These are phyloP conservation scores for Dromius quadrimaculatus DNA, from an alignment of 2,888 invertebrate genomes.

Conservation along the genomic window DNA sequence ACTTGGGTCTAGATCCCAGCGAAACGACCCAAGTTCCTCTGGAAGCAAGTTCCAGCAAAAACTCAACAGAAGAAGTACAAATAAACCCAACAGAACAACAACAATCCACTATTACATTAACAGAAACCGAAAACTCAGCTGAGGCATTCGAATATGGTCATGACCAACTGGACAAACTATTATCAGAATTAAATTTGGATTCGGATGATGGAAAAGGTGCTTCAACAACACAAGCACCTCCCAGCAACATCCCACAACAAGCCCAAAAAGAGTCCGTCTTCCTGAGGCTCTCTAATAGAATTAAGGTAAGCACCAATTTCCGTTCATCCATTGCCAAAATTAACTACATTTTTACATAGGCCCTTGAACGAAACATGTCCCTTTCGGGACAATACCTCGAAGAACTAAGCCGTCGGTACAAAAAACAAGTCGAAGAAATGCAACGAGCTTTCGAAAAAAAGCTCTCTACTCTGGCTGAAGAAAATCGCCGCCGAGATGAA, in stretches of 20 bases:
- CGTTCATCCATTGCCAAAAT: constrained; percentile 8
- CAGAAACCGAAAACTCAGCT: constrained; percentile 57
- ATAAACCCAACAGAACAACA: constrained; percentile 27
- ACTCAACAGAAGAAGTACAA: constrained; percentile 25
- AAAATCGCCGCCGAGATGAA: constrained; percentile 83
- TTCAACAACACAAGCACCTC: constrained; percentile 63
- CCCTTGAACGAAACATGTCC: constrained; percentile 96
- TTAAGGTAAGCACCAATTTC: constrained; percentile 77
- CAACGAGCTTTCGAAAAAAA: constrained; percentile 87
- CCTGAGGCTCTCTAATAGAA: constrained; percentile 92
- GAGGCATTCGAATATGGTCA: constrained; percentile 62
- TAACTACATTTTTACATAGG: constrained; percentile 69
- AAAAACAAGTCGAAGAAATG: constrained; percentile 96
- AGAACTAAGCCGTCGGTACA: constrained; percentile 94
- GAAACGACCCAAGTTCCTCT: constrained; percentile 39
- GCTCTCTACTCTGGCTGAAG: constrained; percentile 78
- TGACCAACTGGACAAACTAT: constrained; percentile 69
- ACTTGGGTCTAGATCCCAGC: constrained; percentile 48
- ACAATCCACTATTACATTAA: constrained; percentile 48
- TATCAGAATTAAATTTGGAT: constrained; percentile 67
- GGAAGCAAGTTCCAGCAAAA: constrained; percentile 32
- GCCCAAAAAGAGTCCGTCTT: constrained; percentile 95
- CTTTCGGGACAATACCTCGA: constrained; percentile 96
- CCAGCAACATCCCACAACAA: constrained; percentile 64
- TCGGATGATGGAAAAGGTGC: constrained; percentile 47